phyloP scores from a whole-genome alignment of 2,113 vertebrate genomes.

The Sphaerodactylus townsendi region DNA sequence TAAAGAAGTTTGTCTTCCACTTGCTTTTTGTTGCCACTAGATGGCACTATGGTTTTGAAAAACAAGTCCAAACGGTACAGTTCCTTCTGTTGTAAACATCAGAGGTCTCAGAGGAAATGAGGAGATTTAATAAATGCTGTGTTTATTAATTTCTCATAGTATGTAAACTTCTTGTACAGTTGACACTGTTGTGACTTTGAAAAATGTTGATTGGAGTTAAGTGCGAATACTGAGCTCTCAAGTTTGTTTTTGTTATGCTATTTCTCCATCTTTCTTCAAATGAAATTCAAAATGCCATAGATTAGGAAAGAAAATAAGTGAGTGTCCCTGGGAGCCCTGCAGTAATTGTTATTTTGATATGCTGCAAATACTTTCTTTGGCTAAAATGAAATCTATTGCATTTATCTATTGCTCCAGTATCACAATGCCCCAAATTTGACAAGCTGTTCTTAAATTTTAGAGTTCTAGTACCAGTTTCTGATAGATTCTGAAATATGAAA shows the following conservation, averaged over 20 bases:
- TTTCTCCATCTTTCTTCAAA: background rate
- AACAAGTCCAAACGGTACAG: background rate
- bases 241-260: background rate
- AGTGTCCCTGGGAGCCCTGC: background rate
- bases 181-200: background rate
- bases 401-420: background rate
- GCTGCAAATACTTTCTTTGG: background rate
- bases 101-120: background rate
- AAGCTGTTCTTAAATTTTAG: background rate
- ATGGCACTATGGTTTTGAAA: conserved; percentile 38
- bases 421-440: background rate
- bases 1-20: background rate
- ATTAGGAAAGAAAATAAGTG: background rate
- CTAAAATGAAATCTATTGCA: background rate
- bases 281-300: background rate
- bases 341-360: background rate
- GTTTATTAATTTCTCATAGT: background rate
- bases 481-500: background rate
- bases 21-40: conserved; percentile 26
- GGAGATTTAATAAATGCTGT: background rate
- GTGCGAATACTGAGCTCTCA: background rate
- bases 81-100: background rate
- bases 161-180: background rate
- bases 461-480: background rate
- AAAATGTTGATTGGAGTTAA: background rate